phyloP scores from a whole-genome alignment of 2,888 invertebrate genomes.

The Coecobrya sp. region DNA sequence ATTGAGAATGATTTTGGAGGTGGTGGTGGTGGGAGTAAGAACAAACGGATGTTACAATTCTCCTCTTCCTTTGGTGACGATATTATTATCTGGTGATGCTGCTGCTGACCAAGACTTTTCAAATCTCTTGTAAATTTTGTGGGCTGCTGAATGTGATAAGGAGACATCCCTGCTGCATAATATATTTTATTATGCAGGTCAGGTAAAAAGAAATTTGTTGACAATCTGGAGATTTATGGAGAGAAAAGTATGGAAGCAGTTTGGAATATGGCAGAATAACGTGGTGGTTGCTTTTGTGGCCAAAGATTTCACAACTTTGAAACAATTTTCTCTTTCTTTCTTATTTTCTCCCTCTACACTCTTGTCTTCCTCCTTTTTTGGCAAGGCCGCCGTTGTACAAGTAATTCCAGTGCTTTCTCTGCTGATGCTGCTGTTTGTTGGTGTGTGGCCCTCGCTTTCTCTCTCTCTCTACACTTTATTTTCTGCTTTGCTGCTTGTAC shows the following conservation, averaged over 20 bases:
- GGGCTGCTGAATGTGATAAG: slow-evolving; percentile 33
- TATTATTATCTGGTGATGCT: not conserved
- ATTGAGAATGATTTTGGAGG: no score
- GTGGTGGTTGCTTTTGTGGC: not conserved
- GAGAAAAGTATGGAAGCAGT: no score
- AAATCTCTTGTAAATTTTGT: slow-evolving; percentile 13
- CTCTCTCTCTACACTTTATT: not conserved
- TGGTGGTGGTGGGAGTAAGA: no score
- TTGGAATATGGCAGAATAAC: no score
- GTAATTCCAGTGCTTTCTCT: no score
- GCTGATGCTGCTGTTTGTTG: no score
- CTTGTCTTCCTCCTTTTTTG: no score
- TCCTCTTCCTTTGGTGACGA: not conserved
- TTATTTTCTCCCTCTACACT: not conserved
- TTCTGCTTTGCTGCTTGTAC: no score
- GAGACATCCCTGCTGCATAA: slow-evolving; percentile 70
- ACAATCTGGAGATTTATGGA: slow-evolving; percentile 37
- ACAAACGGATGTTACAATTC: slow-evolving; percentile 24
- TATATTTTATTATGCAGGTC: slow-evolving; percentile 50
- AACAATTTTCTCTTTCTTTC: not conserved
- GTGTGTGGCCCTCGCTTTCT: not conserved
- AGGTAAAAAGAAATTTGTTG: slow-evolving; percentile 14
- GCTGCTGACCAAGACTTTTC: not conserved
- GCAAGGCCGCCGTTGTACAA: not conserved
- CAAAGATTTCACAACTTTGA: no score